Evolutionary conservation across 2,113 vertebrate species (phyloP).

Genomic region (Synodontis membranacea): DNA sequence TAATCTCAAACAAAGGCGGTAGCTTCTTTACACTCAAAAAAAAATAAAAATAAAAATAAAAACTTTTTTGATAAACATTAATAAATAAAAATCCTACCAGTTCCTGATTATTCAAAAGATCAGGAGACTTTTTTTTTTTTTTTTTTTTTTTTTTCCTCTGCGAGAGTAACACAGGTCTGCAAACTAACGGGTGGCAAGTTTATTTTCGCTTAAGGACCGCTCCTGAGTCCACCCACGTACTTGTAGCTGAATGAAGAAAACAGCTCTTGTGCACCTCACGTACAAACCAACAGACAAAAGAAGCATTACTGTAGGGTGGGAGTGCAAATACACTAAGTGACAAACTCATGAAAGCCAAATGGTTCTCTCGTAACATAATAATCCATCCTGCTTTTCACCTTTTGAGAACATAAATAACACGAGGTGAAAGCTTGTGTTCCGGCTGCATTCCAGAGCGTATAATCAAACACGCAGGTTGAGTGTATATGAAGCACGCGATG

Average conservation of each 20-base stretch:
- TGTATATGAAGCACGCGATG: background rate
- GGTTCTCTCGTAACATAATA: background rate
- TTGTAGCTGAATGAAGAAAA: background rate
- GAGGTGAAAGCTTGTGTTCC: slow-evolving; percentile 8
- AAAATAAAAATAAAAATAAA: background rate
- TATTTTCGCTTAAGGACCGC: slow-evolving; percentile 24
- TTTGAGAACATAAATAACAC: slow-evolving; percentile 27
- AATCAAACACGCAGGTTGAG: background rate
- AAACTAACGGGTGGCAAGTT: background rate
- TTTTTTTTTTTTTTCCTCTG: background rate
- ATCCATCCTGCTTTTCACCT: slow-evolving; percentile 37
- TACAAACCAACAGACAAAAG: slow-evolving; percentile 35
- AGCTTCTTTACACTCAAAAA: background rate
- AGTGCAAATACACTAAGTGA: slow-evolving; percentile 34
- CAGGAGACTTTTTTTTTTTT: background rate
- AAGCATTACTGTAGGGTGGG: slow-evolving; percentile 14
- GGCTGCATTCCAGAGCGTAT: slow-evolving; percentile 20
- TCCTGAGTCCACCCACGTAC: slow-evolving; percentile 8
- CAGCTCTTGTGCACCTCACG: background rate
- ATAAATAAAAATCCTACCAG: background rate
- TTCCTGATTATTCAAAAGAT: background rate
- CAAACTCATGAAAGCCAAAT: slow-evolving; percentile 29
- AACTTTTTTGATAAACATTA: too few relatives aligned
- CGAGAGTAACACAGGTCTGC: background rate
- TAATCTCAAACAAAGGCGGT: background rate